phyloP scores from a whole-genome alignment of 2,113 vertebrate species.

The Datnioides undecimradiatus region DNA sequence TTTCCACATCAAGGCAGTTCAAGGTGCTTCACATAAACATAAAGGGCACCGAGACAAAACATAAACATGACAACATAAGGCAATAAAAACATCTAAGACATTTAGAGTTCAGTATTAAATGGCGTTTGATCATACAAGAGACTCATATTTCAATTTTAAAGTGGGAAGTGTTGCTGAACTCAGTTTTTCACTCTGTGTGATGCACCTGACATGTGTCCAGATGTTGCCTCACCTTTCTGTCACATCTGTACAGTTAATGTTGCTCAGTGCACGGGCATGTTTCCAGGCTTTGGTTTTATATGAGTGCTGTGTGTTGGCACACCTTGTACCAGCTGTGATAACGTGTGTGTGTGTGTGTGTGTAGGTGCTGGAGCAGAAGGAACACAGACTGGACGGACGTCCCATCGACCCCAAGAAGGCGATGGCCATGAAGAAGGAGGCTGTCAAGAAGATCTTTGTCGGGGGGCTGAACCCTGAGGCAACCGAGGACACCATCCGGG shows the following conservation, averaged over 20 bases:
- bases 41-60: too few species aligned
- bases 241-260: neutral
- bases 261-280: too few species aligned
- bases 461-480: slow-evolving; percentile 97
- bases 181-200: neutral
- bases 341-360: neutral
- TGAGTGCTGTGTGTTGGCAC: neutral
- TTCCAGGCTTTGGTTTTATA: neutral
- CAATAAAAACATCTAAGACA: too few species aligned
- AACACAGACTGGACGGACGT: slow-evolving; percentile 95
- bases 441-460: slow-evolving; percentile 98
- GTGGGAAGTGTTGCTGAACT: neutral
- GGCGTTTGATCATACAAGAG: too few species aligned
- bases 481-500: slow-evolving; percentile 95
- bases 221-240: neutral
- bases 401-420: slow-evolving; percentile 98
- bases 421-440: slow-evolving; percentile 99
- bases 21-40: too few species aligned
- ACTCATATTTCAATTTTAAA: too few species aligned
- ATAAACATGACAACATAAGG: too few species aligned
- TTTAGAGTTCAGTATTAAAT: too few species aligned
- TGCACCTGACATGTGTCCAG: neutral
- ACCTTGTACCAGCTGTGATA: neutral
- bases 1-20: too few species aligned
- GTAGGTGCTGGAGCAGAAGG: slow-evolving; percentile 95